Evolutionary conservation across 1,140 invertebrate genomes (phyloP).

Genomic region (Sipha flava): DNA sequence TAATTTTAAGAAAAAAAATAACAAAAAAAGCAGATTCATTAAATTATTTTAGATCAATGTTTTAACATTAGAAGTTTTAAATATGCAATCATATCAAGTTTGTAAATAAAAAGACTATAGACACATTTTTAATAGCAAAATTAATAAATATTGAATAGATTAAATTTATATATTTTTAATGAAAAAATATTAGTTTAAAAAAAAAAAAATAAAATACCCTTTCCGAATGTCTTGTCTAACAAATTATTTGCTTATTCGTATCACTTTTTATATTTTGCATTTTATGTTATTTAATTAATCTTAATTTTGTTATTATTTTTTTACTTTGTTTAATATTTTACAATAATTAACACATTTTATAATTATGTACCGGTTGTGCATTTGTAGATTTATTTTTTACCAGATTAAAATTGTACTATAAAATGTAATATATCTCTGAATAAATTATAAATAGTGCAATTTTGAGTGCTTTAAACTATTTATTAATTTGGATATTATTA

Average conservation of each 20-base stretch:
- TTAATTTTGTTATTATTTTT: neutral
- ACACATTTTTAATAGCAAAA: neutral
- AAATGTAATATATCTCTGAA: neutral
- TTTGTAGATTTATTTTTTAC: neutral
- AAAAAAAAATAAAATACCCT: neutral
- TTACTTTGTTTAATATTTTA: neutral
- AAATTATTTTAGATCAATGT: neutral
- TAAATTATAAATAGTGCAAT: neutral
- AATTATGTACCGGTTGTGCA: neutral
- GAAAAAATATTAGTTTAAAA: neutral
- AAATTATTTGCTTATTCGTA: neutral
- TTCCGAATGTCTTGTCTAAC: no score
- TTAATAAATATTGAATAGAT: neutral
- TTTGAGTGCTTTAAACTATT: neutral
- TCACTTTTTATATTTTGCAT: neutral
- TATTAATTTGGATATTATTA: neutral
- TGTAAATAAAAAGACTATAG: conserved; percentile 23
- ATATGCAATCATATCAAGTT: conserved; percentile 24
- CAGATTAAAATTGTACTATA: neutral
- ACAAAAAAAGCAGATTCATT: no score
- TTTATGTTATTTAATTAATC: neutral
- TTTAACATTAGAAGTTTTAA: neutral
- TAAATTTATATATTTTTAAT: neutral
- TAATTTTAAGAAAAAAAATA: neutral
- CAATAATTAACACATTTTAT: neutral